phyloP scores from a whole-genome alignment of 2,888 invertebrate species.

The Cryptosula pallasiana region DNA sequence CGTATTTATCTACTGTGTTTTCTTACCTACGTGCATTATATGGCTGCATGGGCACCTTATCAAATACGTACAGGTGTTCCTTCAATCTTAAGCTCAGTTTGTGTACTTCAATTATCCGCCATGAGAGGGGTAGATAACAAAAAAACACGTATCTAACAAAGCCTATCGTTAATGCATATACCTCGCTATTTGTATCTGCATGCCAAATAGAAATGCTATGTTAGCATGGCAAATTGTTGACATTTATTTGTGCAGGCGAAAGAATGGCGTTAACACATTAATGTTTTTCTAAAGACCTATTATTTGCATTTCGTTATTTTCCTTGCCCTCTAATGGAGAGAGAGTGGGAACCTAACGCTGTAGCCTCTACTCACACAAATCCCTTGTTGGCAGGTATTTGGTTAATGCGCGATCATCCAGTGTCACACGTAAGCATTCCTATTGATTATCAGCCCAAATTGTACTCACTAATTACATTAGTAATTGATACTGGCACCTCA shows the following conservation, averaged over 20 bases:
- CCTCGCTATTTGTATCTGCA: neutral
- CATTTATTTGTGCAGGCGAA: neutral
- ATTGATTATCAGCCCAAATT: too few species aligned
- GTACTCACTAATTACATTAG: too few species aligned
- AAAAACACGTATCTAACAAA: conserved; percentile 21
- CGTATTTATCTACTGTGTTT: conserved; percentile 11
- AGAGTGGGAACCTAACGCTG: too few species aligned
- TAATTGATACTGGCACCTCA: too few species aligned
- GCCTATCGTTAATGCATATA: neutral
- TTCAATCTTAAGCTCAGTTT: neutral
- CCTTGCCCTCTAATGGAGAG: neutral
- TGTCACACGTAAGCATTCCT: too few species aligned
- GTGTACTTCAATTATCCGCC: conserved; percentile 11
- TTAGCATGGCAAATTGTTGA: neutral
- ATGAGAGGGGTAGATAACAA: neutral
- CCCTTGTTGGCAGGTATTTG: too few species aligned
- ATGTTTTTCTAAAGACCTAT: neutral
- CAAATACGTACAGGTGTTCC: conserved; percentile 18
- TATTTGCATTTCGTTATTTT: neutral
- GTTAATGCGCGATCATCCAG: too few species aligned
- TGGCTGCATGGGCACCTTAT: neutral
- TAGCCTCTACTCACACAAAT: too few species aligned
- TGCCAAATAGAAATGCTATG: neutral
- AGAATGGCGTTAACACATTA: neutral
- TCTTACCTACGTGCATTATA: conserved; percentile 1